These are phyloP conservation scores for Halichoerus grypus DNA, from an alignment of 2,113 vertebrate genomes.

Conservation along the genomic window DNA sequence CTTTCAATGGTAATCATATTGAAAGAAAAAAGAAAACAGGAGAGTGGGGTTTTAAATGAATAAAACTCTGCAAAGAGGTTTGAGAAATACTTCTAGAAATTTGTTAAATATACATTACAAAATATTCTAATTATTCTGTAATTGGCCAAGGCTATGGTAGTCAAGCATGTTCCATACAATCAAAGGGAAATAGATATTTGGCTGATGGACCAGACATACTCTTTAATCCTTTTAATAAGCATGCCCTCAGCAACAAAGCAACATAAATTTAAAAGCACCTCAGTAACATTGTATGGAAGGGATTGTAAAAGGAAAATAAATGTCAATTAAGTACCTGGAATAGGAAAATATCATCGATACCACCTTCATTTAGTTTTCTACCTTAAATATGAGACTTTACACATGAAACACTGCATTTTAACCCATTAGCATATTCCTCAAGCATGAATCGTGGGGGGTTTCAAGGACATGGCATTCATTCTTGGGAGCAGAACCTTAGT, in stretches of 20 bases:
- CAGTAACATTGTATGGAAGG: neutral
- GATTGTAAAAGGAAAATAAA: slow-evolving; percentile 50
- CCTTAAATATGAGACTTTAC: neutral
- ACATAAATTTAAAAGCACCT: slow-evolving; percentile 40
- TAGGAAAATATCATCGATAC: neutral
- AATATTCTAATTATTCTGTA: slow-evolving; percentile 46
- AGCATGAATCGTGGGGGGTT: neutral
- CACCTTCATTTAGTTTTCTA: slow-evolving; percentile 13
- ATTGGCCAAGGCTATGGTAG: neutral
- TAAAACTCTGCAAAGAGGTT: neutral
- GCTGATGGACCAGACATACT: neutral
- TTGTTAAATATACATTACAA: slow-evolving; percentile 36
- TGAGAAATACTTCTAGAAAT: slow-evolving; percentile 40
- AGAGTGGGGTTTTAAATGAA: neutral
- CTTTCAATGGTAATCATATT: neutral
- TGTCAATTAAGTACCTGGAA: neutral
- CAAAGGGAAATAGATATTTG: slow-evolving; percentile 53
- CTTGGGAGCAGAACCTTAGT: neutral
- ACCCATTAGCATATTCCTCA: neutral
- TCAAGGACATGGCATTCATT: neutral
- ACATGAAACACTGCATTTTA: neutral
- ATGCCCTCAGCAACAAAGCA: neutral
- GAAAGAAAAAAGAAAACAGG: neutral
- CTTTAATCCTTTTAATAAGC: slow-evolving; percentile 57
- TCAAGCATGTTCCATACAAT: neutral